Evolutionary conservation across 1,140 invertebrate species (phyloP).

Genomic region (Laupala kohalensis): DNA sequence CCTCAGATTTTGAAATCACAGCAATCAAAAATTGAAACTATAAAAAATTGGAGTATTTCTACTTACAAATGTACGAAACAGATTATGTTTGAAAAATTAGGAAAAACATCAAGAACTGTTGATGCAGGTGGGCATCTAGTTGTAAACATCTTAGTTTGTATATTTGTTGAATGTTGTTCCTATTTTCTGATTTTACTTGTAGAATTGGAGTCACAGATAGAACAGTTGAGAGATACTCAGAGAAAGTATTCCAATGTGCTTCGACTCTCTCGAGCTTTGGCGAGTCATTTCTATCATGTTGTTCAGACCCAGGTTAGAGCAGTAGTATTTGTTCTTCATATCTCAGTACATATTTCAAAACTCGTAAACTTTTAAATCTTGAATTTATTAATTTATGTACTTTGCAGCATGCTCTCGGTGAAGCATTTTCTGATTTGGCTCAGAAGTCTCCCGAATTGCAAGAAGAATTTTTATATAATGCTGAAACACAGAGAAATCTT

Average conservation of each 20-base stretch:
- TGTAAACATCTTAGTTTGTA: too few relatives aligned
- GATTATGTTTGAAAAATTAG: slow-evolving; percentile 85
- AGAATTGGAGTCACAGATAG: slow-evolving; percentile 87
- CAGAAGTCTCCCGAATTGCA: slow-evolving; percentile 91
- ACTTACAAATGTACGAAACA: slow-evolving; percentile 96
- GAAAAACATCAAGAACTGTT: slow-evolving; percentile 81
- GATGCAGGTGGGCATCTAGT: slow-evolving; percentile 56
- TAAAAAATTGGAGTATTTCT: slow-evolving; percentile 92
- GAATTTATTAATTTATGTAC: not conserved
- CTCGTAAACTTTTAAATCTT: not conserved
- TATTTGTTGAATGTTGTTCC: too few relatives aligned
- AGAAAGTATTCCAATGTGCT: slow-evolving; percentile 82
- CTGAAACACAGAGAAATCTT: slow-evolving; percentile 84
- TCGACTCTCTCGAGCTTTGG: slow-evolving; percentile 66
- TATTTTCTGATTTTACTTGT: slow-evolving; percentile 23
- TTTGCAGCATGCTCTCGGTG: slow-evolving; percentile 58
- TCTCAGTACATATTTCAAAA: not conserved
- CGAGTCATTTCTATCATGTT: slow-evolving; percentile 79
- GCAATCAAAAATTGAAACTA: slow-evolving; percentile 68
- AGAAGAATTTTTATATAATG: slow-evolving; percentile 89
- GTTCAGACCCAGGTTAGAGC: slow-evolving; percentile 61
- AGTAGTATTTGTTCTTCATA: slow-evolving; percentile 9
- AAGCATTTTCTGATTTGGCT: slow-evolving; percentile 87
- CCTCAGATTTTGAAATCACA: slow-evolving; percentile 45
- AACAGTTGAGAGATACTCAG: slow-evolving; percentile 83